phyloP scores from a whole-genome alignment of 2,797 vertebrate genomes.

The Dicrostonyx torquatus region DNA sequence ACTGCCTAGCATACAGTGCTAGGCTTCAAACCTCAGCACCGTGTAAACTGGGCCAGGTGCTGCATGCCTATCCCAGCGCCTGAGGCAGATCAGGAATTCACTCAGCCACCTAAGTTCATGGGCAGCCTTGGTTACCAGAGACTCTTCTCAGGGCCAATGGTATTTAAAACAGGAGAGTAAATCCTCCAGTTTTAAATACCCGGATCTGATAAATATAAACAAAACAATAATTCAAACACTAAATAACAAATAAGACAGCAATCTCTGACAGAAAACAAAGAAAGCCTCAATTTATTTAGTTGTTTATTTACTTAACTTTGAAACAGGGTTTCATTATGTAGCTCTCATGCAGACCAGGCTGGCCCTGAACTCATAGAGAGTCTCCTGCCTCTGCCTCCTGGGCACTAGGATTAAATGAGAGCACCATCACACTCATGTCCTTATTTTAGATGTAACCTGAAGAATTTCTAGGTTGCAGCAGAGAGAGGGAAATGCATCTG shows the following conservation, averaged over 20 bases:
- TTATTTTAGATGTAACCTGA: not conserved
- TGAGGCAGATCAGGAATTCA: not conserved
- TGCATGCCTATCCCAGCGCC: not conserved
- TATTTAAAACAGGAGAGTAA: no score
- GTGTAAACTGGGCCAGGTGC: not conserved
- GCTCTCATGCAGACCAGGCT: not conserved
- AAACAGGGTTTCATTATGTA: not conserved
- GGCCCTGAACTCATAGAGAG: not conserved
- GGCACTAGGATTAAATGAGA: not conserved
- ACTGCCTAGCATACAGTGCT: no score
- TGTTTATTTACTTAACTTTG: not conserved
- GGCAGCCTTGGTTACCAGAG: not conserved
- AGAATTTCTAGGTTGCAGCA: not conserved
- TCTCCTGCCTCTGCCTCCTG: not conserved
- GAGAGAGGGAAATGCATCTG: not conserved
- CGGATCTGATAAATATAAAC: constrained; percentile 24
- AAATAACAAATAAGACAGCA: not conserved
- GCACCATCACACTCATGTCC: not conserved
- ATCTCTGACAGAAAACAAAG: not conserved
- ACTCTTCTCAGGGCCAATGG: not conserved
- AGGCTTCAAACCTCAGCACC: not conserved
- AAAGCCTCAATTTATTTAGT: not conserved
- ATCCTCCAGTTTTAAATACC: not conserved
- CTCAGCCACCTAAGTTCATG: not conserved
- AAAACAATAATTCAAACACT: constrained; percentile 15